phyloP scores from a whole-genome alignment of 1,140 invertebrate genomes.

The Drusus annulatus region DNA sequence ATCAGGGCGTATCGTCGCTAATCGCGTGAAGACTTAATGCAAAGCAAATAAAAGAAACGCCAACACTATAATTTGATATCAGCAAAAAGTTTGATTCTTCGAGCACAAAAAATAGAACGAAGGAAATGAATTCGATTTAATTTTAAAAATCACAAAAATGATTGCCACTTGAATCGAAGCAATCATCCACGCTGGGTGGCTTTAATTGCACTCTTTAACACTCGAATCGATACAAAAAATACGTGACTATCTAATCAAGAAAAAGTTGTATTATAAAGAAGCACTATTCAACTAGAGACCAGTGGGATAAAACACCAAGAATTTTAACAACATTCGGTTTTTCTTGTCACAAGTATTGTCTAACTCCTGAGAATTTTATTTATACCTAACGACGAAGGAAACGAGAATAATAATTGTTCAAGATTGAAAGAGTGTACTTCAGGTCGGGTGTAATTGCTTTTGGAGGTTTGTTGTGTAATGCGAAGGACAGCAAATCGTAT shows the following conservation, averaged over 20 bases:
- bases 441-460: neutral
- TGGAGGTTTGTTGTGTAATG: neutral
- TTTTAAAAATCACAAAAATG: conserved; percentile 1
- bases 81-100: no score
- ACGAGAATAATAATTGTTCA: no score
- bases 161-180: conserved; percentile 1
- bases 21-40: no score
- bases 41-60: no score
- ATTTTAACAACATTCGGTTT: no score
- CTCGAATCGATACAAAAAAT: neutral
- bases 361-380: no score
- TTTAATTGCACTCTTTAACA: conserved; percentile 18
- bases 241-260: neutral
- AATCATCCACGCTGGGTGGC: conserved; percentile 19
- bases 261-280: neutral
- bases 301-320: no score
- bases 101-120: neutral
- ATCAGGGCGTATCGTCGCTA: no score
- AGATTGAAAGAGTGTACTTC: neutral
- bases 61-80: no score
- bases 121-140: conserved; percentile 12
- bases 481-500: conserved; percentile 12
- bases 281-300: no score
- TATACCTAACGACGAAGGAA: no score
- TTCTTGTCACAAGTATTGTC: no score